Conservation (phyloP, 2,113 vertebrate genomes). For the Peromyscus maniculatus region DNA sequence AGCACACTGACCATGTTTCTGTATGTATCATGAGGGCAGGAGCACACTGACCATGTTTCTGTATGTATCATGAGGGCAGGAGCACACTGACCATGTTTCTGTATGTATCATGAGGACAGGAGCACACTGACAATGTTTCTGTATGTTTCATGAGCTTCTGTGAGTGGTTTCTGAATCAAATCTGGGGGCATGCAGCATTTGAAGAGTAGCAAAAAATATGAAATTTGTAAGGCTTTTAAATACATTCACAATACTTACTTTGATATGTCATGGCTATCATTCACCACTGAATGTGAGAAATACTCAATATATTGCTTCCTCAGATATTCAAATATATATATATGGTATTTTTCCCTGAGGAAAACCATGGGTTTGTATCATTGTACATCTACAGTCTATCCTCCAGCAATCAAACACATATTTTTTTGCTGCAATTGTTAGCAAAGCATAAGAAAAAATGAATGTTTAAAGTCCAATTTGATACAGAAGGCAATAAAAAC, state of each 20-base stretch:
- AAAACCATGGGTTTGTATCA: background rate
- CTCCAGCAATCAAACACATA: background rate
- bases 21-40: too few relatives aligned
- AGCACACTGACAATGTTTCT: background rate
- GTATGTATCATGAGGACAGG: background rate
- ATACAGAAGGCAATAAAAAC: background rate
- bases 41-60: background rate
- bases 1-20: background rate
- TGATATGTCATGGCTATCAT: background rate
- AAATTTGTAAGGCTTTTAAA: background rate
- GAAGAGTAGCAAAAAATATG: background rate
- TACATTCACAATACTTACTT: background rate
- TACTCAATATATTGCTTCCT: background rate
- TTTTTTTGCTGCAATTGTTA: background rate
- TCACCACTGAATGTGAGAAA: background rate
- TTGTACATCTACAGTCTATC: background rate
- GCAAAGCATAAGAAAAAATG: background rate
- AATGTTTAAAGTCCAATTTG: background rate
- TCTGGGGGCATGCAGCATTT: background rate
- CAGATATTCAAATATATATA: too few relatives aligned
- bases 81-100: background rate
- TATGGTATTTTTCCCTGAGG: background rate
- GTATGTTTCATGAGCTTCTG: background rate
- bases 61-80: background rate
- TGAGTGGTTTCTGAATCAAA: constrained; percentile 4